Base-by-base conservation (phyloP, 2,888 invertebrate species). In the Leptarthrus brevirostris region DNA sequence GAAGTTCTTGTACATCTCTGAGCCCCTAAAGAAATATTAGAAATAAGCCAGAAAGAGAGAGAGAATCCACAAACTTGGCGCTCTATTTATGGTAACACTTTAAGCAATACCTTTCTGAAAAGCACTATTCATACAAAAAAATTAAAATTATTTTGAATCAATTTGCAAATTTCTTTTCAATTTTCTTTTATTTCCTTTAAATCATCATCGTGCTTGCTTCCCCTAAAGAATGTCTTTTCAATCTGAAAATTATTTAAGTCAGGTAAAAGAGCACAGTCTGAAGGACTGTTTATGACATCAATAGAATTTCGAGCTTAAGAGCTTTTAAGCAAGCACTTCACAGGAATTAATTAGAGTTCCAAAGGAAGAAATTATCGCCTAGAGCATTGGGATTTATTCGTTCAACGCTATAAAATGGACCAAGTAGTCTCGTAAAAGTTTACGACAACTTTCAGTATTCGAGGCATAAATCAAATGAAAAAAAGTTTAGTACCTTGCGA, bases 291-390 rank as follows among this genome's bases (percentile, higher is more conserved):
- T 40, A 40, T 40, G 40, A 40, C 40, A 40, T 40, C 40, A 6
- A 40, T 40, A n/a, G 40, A 40, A 40, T 10, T 22, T 18, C 18
- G 12, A 18, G 6, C 16, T 16, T 20, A 16, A 52, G 18, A 3
- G 47, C 18, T 26, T 26, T 14, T 47, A 24, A 66, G 26, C 64
- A 66, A 66, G 16, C 18, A 10, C n/a, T 3, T 24, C 64, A 34
- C 22, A 69, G 34, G 44, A 69, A 71, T 71, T 71, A 71, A 71
- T 71, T 71, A 71, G 54, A 40, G n/a, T 49, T 36, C 22, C 36
- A 71, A 18, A 54, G 54, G 30, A 54, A 36, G 58, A 61, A 36
- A 18, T 61, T 22, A 61, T 61, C 22, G 36, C 14, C 58, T 18
- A 12, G 36, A 36, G 71, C n/a, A 40, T 18, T 12, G 24, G 54